Percentiles rank a stretch among this genome's conserved stretches.
phyloP scores from a whole-genome alignment of 2,888 invertebrate genomes.

The Leptopilina drosophilae region DNA sequence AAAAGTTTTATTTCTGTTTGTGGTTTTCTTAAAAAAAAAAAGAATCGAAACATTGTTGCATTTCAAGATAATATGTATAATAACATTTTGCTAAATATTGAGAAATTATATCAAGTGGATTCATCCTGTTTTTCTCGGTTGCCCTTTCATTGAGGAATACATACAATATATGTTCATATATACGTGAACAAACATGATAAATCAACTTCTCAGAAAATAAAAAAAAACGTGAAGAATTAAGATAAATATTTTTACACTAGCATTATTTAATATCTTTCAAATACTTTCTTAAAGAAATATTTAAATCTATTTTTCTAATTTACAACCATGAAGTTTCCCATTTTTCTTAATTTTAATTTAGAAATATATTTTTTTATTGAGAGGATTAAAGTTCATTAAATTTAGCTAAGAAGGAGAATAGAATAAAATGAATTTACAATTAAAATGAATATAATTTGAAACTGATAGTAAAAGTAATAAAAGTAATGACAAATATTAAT shows the following conservation, averaged over 20 bases:
- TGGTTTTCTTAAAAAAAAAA: neutral
- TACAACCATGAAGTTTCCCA: neutral
- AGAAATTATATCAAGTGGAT: constrained; percentile 17
- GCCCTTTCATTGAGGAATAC: constrained; percentile 1
- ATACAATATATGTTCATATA: too few relatives aligned
- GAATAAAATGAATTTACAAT: too few relatives aligned
- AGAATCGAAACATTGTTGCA: neutral
- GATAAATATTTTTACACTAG: neutral
- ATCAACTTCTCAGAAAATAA: neutral
- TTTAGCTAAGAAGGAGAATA: too few relatives aligned
- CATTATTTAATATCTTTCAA: neutral
- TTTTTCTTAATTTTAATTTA: too few relatives aligned
- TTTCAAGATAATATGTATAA: neutral
- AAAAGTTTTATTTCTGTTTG: neutral
- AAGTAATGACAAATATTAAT: too few relatives aligned
- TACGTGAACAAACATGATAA: constrained; percentile 15
- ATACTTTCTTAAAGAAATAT: neutral
- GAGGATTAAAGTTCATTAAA: too few relatives aligned
- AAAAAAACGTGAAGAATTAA: neutral
- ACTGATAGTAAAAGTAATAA: too few relatives aligned
- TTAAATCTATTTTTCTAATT: neutral
- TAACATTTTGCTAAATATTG: constrained; percentile 12
- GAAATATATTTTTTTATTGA: too few relatives aligned
- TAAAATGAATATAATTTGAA: too few relatives aligned
- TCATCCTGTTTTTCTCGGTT: constrained; percentile 12